phyloP scores from a whole-genome alignment of 1,140 invertebrate genomes.

The Gryon sp. region DNA sequence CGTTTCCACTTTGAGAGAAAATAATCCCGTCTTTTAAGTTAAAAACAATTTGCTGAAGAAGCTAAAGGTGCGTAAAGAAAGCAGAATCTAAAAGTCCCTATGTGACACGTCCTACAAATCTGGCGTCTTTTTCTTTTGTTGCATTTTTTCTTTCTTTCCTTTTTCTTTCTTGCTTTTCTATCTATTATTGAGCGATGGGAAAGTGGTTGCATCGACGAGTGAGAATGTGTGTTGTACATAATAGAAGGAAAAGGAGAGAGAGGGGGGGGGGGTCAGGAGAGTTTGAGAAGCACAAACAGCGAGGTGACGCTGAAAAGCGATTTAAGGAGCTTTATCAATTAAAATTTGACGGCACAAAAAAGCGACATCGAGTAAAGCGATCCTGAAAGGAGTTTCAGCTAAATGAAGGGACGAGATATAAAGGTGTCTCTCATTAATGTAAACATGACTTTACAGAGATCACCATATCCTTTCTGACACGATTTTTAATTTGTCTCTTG shows the following conservation, averaged over 20 bases:
- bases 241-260: too few relatives aligned
- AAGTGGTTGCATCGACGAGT: slow-evolving; percentile 24
- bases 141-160: not conserved
- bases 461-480: too few relatives aligned
- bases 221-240: slow-evolving; percentile 30
- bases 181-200: slow-evolving; percentile 22
- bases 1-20: not conserved
- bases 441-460: not conserved
- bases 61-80: not conserved
- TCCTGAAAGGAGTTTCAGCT: not conserved
- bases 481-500: not conserved
- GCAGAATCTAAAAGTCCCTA: slow-evolving; percentile 7
- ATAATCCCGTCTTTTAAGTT: not conserved
- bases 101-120: slow-evolving; percentile 8
- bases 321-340: slow-evolving; percentile 37
- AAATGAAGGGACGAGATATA: slow-evolving; percentile 5
- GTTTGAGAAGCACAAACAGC: too few relatives aligned
- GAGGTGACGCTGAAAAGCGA: slow-evolving; percentile 9
- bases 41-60: slow-evolving; percentile 13
- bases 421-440: not conserved
- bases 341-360: slow-evolving; percentile 30
- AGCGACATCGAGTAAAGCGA: slow-evolving; percentile 2
- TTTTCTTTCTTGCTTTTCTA: slow-evolving; percentile 1
- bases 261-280: too few relatives aligned
- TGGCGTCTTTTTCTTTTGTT: slow-evolving; percentile 17